phyloP scores from a whole-genome alignment of 2,888 invertebrate genomes.

The Holacanthella duospinosa region DNA sequence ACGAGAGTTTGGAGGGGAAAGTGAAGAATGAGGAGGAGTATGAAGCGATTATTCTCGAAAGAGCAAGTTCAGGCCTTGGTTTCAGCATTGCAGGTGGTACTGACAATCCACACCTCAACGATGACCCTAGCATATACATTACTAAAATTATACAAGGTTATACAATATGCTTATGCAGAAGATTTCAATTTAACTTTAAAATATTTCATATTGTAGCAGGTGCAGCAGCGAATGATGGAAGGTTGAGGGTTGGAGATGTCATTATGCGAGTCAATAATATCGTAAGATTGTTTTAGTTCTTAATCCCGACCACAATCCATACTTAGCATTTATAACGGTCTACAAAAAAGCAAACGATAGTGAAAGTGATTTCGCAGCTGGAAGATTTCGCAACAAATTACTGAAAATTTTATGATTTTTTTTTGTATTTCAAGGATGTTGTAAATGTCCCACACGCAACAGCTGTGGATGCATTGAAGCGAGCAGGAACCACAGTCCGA shows the following conservation, averaged over 20 bases:
- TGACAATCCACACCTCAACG: constrained; percentile 86
- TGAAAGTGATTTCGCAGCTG: no score
- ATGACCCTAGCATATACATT: constrained; percentile 93
- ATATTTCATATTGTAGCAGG: constrained; percentile 59
- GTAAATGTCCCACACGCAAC: constrained; percentile 87
- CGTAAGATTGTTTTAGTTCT: constrained; percentile 39
- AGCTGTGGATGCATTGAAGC: constrained; percentile 94
- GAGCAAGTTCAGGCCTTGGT: constrained; percentile 85
- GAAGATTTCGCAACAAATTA: no score
- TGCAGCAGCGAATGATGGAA: constrained; percentile 85
- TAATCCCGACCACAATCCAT: no score
- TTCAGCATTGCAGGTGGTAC: constrained; percentile 94
- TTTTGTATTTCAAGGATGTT: constrained; percentile 48
- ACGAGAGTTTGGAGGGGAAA: not conserved
- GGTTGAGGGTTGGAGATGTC: constrained; percentile 86
- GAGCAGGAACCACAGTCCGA: constrained; percentile 87
- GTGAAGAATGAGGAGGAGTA: constrained; percentile 51
- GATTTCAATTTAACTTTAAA: no score
- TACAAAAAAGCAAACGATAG: no score
- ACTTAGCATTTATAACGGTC: no score
- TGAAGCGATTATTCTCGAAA: constrained; percentile 79
- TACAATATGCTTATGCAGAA: no score
- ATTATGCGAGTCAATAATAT: constrained; percentile 91
- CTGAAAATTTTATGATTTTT: not conserved
- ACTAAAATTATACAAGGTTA: constrained; percentile 78